Conservation (phyloP, 1,140 invertebrate species). For the Anoplophora glabripennis region DNA sequence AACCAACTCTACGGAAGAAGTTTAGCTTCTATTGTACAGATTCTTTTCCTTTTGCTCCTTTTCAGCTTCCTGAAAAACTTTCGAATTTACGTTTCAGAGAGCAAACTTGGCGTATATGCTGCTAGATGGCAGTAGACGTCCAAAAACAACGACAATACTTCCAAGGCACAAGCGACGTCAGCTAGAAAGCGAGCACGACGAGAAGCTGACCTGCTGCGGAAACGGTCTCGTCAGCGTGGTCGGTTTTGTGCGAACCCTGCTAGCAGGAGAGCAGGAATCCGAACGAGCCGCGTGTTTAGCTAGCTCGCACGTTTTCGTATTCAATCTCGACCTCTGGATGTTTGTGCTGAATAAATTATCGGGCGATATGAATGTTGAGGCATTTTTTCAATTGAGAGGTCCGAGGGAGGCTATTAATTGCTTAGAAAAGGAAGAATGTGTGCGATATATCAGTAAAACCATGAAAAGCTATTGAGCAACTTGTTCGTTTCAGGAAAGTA, state of each 20-base stretch:
- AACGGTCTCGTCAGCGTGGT: slow-evolving; percentile 20
- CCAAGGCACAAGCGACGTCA: slow-evolving; percentile 5
- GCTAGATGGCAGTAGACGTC: slow-evolving; percentile 3
- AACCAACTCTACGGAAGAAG: too few species aligned
- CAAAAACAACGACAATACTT: background rate
- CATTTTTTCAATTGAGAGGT: background rate
- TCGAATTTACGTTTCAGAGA: too few species aligned
- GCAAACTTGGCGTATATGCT: background rate
- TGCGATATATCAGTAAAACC: too few species aligned
- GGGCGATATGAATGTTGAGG: slow-evolving; percentile 1
- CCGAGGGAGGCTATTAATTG: too few species aligned
- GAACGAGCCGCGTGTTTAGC: background rate
- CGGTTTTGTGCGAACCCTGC: slow-evolving; percentile 17
- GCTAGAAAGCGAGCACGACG: background rate
- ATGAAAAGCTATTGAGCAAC: too few species aligned
- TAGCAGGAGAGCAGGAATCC: slow-evolving; percentile 17
- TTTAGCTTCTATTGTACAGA: too few species aligned
- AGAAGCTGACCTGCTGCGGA: background rate
- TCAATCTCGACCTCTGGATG: background rate
- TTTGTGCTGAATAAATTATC: slow-evolving; percentile 12
- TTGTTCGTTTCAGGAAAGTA: too few species aligned
- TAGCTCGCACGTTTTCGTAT: background rate
- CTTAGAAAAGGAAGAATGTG: too few species aligned
- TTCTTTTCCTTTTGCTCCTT: too few species aligned
- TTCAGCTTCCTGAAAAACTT: slow-evolving; percentile 24